Conservation (phyloP, 2,888 invertebrate genomes). For the Chrysolina haemoptera region DNA sequence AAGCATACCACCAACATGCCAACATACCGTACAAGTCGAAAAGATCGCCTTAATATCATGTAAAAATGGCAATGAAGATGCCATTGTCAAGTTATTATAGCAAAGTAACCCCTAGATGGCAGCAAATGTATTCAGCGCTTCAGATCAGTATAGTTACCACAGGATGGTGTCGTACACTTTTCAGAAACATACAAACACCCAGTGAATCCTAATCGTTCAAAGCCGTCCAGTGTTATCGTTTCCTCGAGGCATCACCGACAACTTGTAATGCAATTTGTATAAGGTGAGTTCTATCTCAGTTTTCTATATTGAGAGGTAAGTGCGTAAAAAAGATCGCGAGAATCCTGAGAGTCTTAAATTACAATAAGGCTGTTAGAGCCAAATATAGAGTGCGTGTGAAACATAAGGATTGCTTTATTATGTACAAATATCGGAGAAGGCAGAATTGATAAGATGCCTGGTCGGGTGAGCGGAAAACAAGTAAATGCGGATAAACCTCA, state of each 20-base stretch:
- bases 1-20: conserved; percentile 53
- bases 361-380: conserved; percentile 56
- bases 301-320: conserved; percentile 55
- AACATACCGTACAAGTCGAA: conserved; percentile 54
- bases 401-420: conserved; percentile 59
- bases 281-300: conserved; percentile 55
- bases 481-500: conserved; percentile 15
- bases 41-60: conserved; percentile 58
- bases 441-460: conserved; percentile 16
- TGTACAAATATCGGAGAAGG: conserved; percentile 40
- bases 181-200: not conserved
- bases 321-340: conserved; percentile 51
- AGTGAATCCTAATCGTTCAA: not conserved
- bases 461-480: not conserved
- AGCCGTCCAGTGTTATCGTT: not conserved
- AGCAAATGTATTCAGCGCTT: conserved; percentile 53
- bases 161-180: not conserved
- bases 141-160: not conserved
- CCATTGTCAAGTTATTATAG: conserved; percentile 58
- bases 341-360: conserved; percentile 56
- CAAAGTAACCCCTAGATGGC: conserved; percentile 54
- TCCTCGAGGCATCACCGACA: conserved; percentile 33
- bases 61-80: conserved; percentile 61
- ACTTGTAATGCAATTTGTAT: conserved; percentile 59
- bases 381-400: conserved; percentile 58